phyloP scores from a whole-genome alignment of 2,888 invertebrate species.

The Drosophila melanocephala region DNA sequence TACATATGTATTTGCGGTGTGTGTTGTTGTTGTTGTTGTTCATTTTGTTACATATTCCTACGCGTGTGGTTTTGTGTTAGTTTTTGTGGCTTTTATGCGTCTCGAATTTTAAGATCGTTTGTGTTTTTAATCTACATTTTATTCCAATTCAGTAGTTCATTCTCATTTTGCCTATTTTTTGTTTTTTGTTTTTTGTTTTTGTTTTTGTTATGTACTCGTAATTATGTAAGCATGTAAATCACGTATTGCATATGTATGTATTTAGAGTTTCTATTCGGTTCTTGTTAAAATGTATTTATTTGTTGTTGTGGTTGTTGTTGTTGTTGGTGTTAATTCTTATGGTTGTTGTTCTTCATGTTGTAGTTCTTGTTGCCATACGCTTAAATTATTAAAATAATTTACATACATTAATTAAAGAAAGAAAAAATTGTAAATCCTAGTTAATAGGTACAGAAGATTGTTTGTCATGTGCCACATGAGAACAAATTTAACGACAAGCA shows the following conservation, averaged over 20 bases:
- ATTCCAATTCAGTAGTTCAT: slow-evolving; percentile 29
- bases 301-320: slow-evolving; percentile 27
- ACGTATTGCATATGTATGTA: slow-evolving; percentile 57
- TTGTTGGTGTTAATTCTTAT: slow-evolving; percentile 27
- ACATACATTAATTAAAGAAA: slow-evolving; percentile 57
- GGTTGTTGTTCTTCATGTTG: slow-evolving; percentile 39
- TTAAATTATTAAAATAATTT: slow-evolving; percentile 57
- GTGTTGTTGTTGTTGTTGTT: neutral
- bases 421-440: slow-evolving; percentile 46
- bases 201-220: slow-evolving; percentile 20
- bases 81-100: slow-evolving; percentile 19
- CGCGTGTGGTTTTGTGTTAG: slow-evolving; percentile 15
- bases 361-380: slow-evolving; percentile 38
- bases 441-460: slow-evolving; percentile 58
- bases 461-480: slow-evolving; percentile 48
- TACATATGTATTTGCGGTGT: slow-evolving; percentile 29
- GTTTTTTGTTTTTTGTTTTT: slow-evolving; percentile 5
- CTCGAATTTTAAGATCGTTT: slow-evolving; percentile 18
- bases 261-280: slow-evolving; percentile 34
- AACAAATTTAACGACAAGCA: slow-evolving; percentile 41
- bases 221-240: slow-evolving; percentile 50
- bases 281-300: slow-evolving; percentile 15
- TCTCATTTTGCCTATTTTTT: slow-evolving; percentile 8
- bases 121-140: slow-evolving; percentile 30
- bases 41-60: slow-evolving; percentile 23